Evolutionary conservation across 2,888 invertebrate genomes (phyloP).

Genomic region (Hyles lineata): DNA sequence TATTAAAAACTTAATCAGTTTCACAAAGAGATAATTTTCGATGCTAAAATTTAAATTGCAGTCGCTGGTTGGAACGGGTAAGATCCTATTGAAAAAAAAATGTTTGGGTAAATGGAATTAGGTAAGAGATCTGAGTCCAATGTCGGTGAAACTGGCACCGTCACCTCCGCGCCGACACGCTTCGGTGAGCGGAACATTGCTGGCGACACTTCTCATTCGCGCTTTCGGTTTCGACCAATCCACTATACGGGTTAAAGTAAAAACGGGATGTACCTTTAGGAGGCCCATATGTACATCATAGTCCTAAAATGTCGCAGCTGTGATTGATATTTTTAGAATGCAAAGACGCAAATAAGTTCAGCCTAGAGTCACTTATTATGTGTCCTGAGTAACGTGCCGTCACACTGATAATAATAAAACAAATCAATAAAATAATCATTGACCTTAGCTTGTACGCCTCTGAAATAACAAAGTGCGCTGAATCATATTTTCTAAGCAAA

Average conservation of each 20-base stretch:
- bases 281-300: no score
- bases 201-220: slow-evolving; percentile 68
- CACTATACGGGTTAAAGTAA: slow-evolving; percentile 13
- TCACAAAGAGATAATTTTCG: slow-evolving; percentile 38
- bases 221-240: slow-evolving; percentile 58
- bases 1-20: slow-evolving; percentile 49
- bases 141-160: slow-evolving; percentile 70
- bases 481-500: slow-evolving; percentile 3
- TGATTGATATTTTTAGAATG: not conserved
- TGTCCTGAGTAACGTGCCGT: slow-evolving; percentile 13
- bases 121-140: slow-evolving; percentile 72
- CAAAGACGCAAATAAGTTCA: not conserved
- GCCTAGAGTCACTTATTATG: slow-evolving; percentile 8
- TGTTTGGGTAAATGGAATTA: slow-evolving; percentile 67
- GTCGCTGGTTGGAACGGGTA: slow-evolving; percentile 47
- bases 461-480: not conserved
- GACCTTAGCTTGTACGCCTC: slow-evolving; percentile 5
- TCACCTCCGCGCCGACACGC: slow-evolving; percentile 64
- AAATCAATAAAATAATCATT: slow-evolving; percentile 23
- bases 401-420: slow-evolving; percentile 14
- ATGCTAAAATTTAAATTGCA: slow-evolving; percentile 49
- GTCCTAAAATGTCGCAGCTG: no score
- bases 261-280: no score
- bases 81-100: slow-evolving; percentile 58
- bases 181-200: slow-evolving; percentile 75